These are phyloP conservation scores for Catharus ustulatus DNA, from an alignment of 2,797 vertebrate genomes.

Conservation along the genomic window DNA sequence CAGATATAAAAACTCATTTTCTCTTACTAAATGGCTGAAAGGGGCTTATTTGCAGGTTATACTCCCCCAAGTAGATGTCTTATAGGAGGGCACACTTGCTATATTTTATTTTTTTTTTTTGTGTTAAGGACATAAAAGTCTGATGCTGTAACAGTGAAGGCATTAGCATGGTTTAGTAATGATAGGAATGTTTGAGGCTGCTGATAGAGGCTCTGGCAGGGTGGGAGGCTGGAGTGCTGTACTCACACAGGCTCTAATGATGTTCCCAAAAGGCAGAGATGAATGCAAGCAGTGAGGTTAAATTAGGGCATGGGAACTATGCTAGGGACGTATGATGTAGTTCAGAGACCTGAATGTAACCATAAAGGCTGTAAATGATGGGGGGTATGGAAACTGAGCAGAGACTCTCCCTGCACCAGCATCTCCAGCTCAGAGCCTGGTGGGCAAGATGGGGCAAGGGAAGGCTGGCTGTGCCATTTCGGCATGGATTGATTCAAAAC, in stretches of 20 bases:
- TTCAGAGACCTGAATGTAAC: background rate
- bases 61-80: background rate
- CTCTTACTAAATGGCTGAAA: background rate
- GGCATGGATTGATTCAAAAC: background rate
- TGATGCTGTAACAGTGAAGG: rapidly evolving
- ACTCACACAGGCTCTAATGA: background rate
- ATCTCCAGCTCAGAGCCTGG: background rate
- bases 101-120: background rate
- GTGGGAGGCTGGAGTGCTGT: background rate
- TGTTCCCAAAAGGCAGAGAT: background rate
- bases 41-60: background rate
- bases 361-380: background rate
- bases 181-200: background rate
- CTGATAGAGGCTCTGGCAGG: background rate
- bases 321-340: background rate
- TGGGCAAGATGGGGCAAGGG: too few relatives aligned
- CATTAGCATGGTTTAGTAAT: rapidly evolving
- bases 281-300: background rate
- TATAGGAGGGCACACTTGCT: background rate
- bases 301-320: background rate
- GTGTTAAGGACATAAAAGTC: background rate
- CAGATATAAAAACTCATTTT: constrained; percentile 1
- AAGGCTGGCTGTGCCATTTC: rapidly evolving
- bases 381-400: background rate
- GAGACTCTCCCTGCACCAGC: background rate